These are phyloP conservation scores for Saccopteryx leptura DNA, from an alignment of 2,113 vertebrate species.

Conservation along the genomic window DNA sequence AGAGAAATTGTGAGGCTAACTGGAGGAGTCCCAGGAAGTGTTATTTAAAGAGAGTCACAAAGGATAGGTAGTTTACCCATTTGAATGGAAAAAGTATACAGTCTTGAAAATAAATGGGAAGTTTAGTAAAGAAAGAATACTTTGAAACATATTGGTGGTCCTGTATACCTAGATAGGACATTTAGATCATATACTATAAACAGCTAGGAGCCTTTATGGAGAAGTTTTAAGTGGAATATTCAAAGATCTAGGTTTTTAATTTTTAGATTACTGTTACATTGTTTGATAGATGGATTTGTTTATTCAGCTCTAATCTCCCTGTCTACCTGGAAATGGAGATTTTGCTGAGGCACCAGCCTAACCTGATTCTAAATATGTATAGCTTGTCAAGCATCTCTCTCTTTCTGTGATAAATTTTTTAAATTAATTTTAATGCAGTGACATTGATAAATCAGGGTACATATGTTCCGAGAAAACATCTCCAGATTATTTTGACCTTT, in stretches of 20 bases:
- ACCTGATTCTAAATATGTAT: neutral
- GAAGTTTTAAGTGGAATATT: neutral
- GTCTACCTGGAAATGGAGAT: neutral
- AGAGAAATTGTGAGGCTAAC: neutral
- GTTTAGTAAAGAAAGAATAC: neutral
- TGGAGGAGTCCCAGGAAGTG: neutral
- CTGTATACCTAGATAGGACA: neutral
- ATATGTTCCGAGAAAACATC: too few species aligned
- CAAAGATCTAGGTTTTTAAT: neutral
- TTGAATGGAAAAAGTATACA: neutral
- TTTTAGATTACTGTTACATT: neutral
- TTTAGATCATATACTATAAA: neutral
- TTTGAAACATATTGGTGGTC: neutral
- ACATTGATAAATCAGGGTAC: too few species aligned
- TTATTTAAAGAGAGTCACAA: constrained; percentile 22
- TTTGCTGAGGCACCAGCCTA: neutral
- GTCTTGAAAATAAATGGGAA: neutral
- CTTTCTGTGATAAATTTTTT: neutral
- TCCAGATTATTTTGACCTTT: too few species aligned
- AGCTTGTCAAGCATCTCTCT: neutral
- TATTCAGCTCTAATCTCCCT: neutral
- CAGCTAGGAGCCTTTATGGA: neutral
- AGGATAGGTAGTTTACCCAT: neutral
- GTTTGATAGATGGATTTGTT: neutral
- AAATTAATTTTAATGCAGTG: too few species aligned